Evolutionary conservation across 2,113 vertebrate species (phyloP).

Genomic region (Neogobius melanostomus): DNA sequence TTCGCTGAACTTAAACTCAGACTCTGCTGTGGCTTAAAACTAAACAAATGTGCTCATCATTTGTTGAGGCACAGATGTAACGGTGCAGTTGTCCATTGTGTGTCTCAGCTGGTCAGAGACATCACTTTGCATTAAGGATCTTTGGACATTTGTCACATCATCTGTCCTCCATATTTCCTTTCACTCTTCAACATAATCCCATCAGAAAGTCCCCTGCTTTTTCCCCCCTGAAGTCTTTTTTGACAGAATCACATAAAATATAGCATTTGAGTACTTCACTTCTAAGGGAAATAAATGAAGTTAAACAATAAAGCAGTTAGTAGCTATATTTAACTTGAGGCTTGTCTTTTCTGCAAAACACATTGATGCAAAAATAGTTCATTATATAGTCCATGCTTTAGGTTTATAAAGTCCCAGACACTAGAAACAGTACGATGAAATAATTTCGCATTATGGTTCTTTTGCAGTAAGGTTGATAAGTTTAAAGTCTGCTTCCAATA

Average conservation of each 20-base stretch:
- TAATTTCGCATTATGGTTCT: not conserved
- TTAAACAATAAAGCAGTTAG: no score
- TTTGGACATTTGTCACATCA: slow-evolving; percentile 27
- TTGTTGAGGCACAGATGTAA: slow-evolving; percentile 22
- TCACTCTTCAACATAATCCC: slow-evolving; percentile 10
- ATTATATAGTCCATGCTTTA: not conserved
- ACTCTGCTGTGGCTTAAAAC: slow-evolving; percentile 22
- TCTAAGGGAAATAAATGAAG: no score
- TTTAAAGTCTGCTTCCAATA: slow-evolving; percentile 26
- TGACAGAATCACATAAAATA: not conserved
- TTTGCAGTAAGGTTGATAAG: slow-evolving; percentile 5
- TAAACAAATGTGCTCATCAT: slow-evolving; percentile 11
- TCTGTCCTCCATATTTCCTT: slow-evolving; percentile 27
- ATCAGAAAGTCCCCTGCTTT: slow-evolving; percentile 4
- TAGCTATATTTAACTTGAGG: no score
- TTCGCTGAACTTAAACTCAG: not conserved
- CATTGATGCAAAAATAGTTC: no score
- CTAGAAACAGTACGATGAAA: not conserved
- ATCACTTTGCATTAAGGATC: slow-evolving; percentile 22
- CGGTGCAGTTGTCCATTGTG: slow-evolving; percentile 9
- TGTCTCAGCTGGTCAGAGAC: slow-evolving; percentile 23
- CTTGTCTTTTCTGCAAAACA: no score
- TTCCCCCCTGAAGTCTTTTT: not conserved
- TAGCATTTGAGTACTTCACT: no score
- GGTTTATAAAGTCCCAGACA: not conserved